Evolutionary conservation across 2,113 vertebrate species (phyloP).

Genomic region (Mola mola): DNA sequence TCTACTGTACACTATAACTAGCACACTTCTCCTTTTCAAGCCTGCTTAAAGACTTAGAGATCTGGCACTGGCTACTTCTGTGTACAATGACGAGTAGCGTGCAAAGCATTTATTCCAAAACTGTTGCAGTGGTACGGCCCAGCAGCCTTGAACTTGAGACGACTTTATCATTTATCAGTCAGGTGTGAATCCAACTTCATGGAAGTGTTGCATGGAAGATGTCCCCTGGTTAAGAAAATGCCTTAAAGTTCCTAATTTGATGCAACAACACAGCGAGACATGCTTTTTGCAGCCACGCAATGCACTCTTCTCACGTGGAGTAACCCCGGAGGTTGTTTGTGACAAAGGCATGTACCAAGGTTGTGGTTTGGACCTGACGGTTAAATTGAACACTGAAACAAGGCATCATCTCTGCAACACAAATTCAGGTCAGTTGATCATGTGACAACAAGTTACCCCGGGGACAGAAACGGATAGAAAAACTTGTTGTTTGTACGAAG

Average conservation of each 20-base stretch:
- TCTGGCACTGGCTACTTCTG: too few relatives aligned
- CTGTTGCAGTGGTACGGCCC: too few relatives aligned
- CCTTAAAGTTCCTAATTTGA: constrained; percentile 13
- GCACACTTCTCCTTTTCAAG: too few relatives aligned
- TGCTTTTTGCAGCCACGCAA: not conserved
- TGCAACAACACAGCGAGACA: constrained; percentile 24
- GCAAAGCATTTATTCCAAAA: too few relatives aligned
- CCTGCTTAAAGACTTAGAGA: too few relatives aligned
- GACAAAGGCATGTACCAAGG: constrained; percentile 50
- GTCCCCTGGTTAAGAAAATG: constrained; percentile 19
- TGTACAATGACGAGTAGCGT: too few relatives aligned
- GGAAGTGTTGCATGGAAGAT: not conserved
- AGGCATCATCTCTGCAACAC: constrained; percentile 37
- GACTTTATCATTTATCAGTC: not conserved
- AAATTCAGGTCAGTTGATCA: constrained; percentile 60
- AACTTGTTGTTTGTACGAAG: constrained; percentile 31
- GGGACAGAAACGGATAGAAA: constrained; percentile 45
- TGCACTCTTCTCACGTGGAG: constrained; percentile 36
- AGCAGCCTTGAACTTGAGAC: not conserved
- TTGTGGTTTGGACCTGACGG: constrained; percentile 24
- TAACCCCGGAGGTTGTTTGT: constrained; percentile 43
- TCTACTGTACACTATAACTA: too few relatives aligned
- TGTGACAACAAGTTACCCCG: constrained; percentile 33
- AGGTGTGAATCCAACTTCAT: constrained; percentile 4
- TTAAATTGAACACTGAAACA: constrained; percentile 42